Percentiles rank a stretch among this genome's conserved stretches.
Conservation (phyloP, 2,888 invertebrate species). For the Cheilosia variabilis region DNA sequence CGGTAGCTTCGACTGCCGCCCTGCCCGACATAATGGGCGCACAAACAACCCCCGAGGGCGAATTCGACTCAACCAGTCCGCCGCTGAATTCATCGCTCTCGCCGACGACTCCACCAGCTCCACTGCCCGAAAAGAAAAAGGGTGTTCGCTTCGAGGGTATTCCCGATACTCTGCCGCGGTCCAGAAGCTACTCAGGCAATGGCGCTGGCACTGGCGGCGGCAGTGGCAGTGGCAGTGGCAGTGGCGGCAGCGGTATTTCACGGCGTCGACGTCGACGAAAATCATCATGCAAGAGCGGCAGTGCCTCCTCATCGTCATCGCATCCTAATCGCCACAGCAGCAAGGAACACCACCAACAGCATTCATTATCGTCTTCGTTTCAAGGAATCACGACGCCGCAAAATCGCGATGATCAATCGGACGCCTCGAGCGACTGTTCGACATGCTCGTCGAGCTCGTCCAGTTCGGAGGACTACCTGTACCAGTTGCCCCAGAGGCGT, state of each 20-base stretch:
- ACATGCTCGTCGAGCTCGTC: conserved; percentile 94
- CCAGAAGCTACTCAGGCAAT: conserved; percentile 85
- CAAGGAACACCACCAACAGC: conserved; percentile 80
- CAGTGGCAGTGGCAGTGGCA: conserved; percentile 61
- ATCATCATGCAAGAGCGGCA: conserved; percentile 80
- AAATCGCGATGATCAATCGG: conserved; percentile 84
- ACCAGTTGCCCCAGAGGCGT: conserved; percentile 92
- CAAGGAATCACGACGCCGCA: conserved; percentile 79
- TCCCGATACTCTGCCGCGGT: conserved; percentile 84
- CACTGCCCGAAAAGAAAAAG: conserved; percentile 81
- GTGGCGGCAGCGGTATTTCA: conserved; percentile 73
- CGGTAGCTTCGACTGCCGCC: conserved; percentile 85
- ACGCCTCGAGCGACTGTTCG: conserved; percentile 92
- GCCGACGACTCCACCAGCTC: conserved; percentile 76
- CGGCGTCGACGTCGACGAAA: conserved; percentile 81
- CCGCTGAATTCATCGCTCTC: conserved; percentile 79
- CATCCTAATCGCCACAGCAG: conserved; percentile 79
- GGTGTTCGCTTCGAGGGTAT: conserved; percentile 84
- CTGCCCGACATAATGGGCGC: conserved; percentile 81
- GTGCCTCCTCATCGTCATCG: conserved; percentile 80
- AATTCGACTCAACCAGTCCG: conserved; percentile 80
- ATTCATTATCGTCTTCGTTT: conserved; percentile 82
- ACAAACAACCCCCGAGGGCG: conserved; percentile 80
- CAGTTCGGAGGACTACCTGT: conserved; percentile 94
- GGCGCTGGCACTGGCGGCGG: conserved; percentile 80